Evolutionary conservation across 2,888 invertebrate genomes (phyloP), one percentile per base, ranked within the genome.

Genomic region (Sympetrum striolatum): DNA sequence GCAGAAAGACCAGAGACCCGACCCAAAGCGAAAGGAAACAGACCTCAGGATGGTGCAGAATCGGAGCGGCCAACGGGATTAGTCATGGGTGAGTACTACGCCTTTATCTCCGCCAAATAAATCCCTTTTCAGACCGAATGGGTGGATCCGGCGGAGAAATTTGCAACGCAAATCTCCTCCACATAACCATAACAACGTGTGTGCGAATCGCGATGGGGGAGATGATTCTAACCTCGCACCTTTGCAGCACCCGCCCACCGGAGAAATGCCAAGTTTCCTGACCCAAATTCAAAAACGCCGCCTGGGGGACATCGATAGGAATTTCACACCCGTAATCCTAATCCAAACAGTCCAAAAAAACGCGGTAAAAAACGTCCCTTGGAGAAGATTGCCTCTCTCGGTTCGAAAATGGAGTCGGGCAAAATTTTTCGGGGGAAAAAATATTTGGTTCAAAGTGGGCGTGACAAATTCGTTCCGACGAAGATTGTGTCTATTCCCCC

Each of bases 71-170:
- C 22, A 37, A 64, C 60, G 37, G 64, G 39, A 86, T 86, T 86
- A 86, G 37, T 60, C 86, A 86, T 86, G 86, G 86, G 86, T 86
- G 35, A 86, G 86, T 86, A 22, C 12, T 31, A 25, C 73, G 12
- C 31, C 31, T 31, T 8, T 31, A 73, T 64, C 25, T 31, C 14
- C 31, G 31, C 18, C 31, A 73, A 31, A 25, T 31, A 73, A 73
- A 73, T 3, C 8, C 53, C 53, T 5, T 53, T 31, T 25, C 31
- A 10, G 8, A 0, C 31, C 2, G 53, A 73, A 25, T 64, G 64
- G 22, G 14, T 0, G 25, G 73, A 31, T 10, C 4, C 25, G 4
- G 73, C 73, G 73, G 10, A 44, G 44, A 64, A 64, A 73, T 73
- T 73, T 25, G 25, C 25, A 31, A 22, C 8, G 73, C 73, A 73